Evolutionary conservation across 2,888 invertebrate genomes (phyloP).

Genomic region (Tenthredo livida): DNA sequence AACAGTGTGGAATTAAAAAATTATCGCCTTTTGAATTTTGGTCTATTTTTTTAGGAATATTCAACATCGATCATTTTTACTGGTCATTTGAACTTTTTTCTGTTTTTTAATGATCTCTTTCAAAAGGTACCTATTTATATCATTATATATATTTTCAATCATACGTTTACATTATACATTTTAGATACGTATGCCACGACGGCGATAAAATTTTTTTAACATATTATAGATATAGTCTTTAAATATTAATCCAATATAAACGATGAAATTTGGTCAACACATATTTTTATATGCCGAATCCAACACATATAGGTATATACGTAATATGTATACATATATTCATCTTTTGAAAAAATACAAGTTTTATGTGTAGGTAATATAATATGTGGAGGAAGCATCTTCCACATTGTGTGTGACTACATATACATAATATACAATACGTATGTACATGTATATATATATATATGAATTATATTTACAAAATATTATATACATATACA

Average conservation of each 20-base stretch:
- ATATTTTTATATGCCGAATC: slow-evolving; percentile 42
- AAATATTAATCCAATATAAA: neutral
- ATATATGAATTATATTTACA: slow-evolving; percentile 24
- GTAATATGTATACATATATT: neutral
- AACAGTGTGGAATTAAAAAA: neutral
- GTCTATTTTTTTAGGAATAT: slow-evolving; percentile 13
- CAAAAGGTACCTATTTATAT: neutral
- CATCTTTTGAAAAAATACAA: neutral
- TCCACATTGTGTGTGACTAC: neutral
- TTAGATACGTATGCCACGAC: neutral
- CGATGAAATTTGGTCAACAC: slow-evolving; percentile 45
- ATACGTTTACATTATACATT: neutral
- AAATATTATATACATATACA: neutral
- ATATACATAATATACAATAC: slow-evolving; percentile 35
- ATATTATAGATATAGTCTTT: slow-evolving; percentile 15
- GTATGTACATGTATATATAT: slow-evolving; percentile 11
- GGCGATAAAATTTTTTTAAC: slow-evolving; percentile 23
- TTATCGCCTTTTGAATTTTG: neutral
- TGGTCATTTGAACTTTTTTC: slow-evolving; percentile 12
- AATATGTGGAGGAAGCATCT: neutral
- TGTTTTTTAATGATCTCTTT: neutral
- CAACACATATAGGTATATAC: neutral
- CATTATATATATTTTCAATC: slow-evolving; percentile 32
- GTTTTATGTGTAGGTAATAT: neutral
- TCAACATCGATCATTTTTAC: neutral